Evolutionary conservation across 2,888 invertebrate genomes (phyloP).

Genomic region (Caenorhabditis angaria): DNA sequence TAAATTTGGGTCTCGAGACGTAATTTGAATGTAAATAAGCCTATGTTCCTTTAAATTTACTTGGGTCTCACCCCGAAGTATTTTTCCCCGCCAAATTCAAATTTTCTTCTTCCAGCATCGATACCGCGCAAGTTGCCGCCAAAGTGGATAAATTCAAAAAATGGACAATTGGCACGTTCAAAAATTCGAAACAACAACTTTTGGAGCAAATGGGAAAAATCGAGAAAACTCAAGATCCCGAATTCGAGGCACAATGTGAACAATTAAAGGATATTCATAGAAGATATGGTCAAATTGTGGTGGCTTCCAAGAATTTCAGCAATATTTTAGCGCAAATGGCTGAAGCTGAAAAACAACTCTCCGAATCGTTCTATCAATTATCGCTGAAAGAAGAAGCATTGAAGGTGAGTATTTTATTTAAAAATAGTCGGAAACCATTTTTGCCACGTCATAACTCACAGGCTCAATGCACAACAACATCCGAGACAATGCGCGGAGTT

Average conservation of each 20-base stretch:
- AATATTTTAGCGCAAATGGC: constrained; percentile 89
- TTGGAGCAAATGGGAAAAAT: constrained; percentile 92
- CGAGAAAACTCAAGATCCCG: constrained; percentile 77
- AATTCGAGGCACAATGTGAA: constrained; percentile 92
- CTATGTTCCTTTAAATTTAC: no score
- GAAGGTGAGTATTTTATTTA: constrained; percentile 75
- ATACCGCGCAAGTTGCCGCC: constrained; percentile 73
- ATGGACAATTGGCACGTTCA: constrained; percentile 97
- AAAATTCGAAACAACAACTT: constrained; percentile 94
- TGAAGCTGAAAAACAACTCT: constrained; percentile 85
- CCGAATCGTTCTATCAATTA: constrained; percentile 91
- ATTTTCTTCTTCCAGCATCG: constrained; percentile 40
- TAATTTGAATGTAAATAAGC: not conserved
- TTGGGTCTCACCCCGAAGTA: no score
- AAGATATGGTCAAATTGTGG: constrained; percentile 80
- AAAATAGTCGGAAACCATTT: no score
- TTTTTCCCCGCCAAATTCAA: not conserved
- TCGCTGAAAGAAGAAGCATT: constrained; percentile 95
- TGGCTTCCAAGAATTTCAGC: constrained; percentile 85
- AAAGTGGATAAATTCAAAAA: constrained; percentile 91
- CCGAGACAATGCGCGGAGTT: constrained; percentile 82
- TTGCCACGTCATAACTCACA: constrained; percentile 77
- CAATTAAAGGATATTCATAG: constrained; percentile 80
- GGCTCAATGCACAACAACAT: constrained; percentile 89
- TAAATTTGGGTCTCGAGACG: not conserved